phyloP scores from a whole-genome alignment of 2,888 invertebrate genomes.

The Folsomia candida region DNA sequence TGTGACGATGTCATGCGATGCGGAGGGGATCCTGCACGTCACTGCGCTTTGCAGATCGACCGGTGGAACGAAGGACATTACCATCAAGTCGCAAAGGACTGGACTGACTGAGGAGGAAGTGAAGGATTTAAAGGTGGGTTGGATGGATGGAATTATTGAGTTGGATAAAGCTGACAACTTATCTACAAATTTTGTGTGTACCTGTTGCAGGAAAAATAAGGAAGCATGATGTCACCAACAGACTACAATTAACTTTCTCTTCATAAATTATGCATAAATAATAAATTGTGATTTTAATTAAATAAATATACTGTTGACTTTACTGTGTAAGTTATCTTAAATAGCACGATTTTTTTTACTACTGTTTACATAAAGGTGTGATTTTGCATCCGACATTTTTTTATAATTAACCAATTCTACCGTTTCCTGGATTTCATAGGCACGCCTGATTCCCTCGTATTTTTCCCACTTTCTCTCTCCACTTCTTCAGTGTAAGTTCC shows the following conservation, averaged over 20 bases:
- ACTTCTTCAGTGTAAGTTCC: constrained; percentile 39
- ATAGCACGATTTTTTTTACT: background rate
- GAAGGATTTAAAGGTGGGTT: background rate
- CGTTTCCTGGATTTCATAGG: constrained; percentile 8
- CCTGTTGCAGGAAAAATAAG: no score
- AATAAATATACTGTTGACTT: background rate
- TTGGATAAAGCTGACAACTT: no score
- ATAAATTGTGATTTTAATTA: background rate
- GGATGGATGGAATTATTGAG: no score
- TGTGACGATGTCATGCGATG: constrained; percentile 4
- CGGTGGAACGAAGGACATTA: constrained; percentile 9
- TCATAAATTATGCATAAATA: no score
- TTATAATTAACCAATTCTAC: background rate
- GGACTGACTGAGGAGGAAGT: background rate
- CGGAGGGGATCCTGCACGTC: constrained; percentile 11
- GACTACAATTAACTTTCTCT: no score
- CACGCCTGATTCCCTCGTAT: no score
- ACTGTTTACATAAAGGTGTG: background rate
- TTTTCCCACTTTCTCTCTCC: no score
- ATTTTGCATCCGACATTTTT: no score
- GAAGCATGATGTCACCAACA: no score
- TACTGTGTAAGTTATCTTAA: background rate
- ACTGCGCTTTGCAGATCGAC: constrained; percentile 1
- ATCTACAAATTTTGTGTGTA: no score
- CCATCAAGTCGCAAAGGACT: background rate